Base-by-base conservation (phyloP, 2,113 vertebrate genomes). In the Saguinus imperator region DNA sequence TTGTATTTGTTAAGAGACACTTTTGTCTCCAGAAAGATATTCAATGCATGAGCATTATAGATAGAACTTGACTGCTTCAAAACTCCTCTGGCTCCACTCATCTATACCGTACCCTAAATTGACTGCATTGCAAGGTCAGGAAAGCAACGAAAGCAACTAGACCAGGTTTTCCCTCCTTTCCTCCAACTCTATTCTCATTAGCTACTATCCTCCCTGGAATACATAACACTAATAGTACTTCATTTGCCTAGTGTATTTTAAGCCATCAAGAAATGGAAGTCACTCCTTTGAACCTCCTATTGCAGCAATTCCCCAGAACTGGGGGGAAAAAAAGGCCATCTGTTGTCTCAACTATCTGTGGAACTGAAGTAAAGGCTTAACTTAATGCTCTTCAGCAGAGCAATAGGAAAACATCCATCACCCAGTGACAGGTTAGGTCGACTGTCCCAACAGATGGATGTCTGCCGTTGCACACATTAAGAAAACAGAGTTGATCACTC, bases 321-420 rank as follows among this genome's bases (percentile, higher is more conserved):
- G 97, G 97, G 43, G 43, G 43, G 43, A 16, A 68, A 68, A n/a
- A 98, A 98, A 89, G 97, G 97, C 98, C 98, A 98, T 98, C 98
- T 98, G 98, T 98, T 98, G 98, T 96, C 97, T 97, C 97, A 96
- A 97, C 98, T 98, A 98, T 98, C 98, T 98, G 97, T 96, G 87
- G 96, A 98, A 98, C 98, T 98, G 97, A 98, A 98, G 98, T 97
- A 94, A 97, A 98, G 91, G 96, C 97, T 98, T 98, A 98, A 98
- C 98, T 98, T 98, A 98, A 98, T 98, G 98, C 96, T 98, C 97
- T 98, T 98, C 98, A 98, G 98, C 98, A 98, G 97, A 98, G 97
- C 98, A 98, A 98, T 98, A 98, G 98, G 98, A 98, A 98, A 98
- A 97, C 98, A 98, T 98, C 98, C 98, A 98, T 98, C 98, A 98